Conservation (phyloP, 2,113 vertebrate genomes). For the Ochotona curzoniae region DNA sequence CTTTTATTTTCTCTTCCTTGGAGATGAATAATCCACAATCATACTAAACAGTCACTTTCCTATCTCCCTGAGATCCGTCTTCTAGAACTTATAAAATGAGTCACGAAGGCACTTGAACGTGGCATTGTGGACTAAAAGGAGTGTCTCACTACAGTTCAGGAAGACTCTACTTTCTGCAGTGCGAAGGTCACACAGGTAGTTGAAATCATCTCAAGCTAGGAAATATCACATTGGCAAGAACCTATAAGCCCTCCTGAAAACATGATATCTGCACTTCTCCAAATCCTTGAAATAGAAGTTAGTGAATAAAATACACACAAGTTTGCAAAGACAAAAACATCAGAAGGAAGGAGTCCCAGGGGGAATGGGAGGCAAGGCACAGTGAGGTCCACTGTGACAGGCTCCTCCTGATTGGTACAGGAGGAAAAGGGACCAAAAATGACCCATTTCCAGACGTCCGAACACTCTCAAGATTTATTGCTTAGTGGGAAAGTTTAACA, state of each 20-base stretch:
- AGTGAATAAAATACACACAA: conserved; percentile 6
- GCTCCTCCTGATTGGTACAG: not conserved
- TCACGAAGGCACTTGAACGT: conserved; percentile 26
- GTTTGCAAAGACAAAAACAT: not conserved
- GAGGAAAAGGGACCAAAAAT: not conserved
- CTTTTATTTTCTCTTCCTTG: not conserved
- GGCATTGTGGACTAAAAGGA: not conserved
- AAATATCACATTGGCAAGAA: not conserved
- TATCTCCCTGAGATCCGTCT: not conserved
- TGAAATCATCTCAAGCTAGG: not conserved
- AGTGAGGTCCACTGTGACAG: not conserved
- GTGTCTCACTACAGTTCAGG: not conserved
- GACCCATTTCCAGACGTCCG: not conserved
- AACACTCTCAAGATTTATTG: not conserved
- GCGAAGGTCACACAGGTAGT: not conserved
- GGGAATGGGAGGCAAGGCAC: not conserved
- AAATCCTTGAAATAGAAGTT: conserved; percentile 2
- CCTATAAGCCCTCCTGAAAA: conserved; percentile 5
- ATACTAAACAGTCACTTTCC: not conserved
- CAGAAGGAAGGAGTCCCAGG: not conserved
- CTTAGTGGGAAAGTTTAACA: not conserved
- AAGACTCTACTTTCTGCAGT: not conserved
- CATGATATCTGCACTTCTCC: not conserved
- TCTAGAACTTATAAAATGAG: conserved; percentile 33
- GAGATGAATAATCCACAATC: not conserved